Evolutionary conservation across 2,888 invertebrate species (phyloP), one percentile per base, ranked within the genome.

Genomic region (Chrysolina americana): DNA sequence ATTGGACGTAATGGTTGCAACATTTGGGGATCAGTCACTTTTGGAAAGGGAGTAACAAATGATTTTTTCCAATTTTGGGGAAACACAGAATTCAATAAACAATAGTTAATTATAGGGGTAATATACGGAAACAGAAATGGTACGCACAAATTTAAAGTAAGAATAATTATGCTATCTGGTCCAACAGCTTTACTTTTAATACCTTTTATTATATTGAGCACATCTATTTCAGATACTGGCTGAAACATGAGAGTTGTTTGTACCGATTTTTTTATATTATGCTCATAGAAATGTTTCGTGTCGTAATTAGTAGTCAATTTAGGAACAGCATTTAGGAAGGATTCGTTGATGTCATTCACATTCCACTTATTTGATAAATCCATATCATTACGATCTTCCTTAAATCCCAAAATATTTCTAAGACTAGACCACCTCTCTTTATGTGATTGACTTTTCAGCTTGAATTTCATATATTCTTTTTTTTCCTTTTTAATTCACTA

Each of bases 141-240:
- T 28, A 28, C 5, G 28, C 28, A 28, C 28, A 28, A 28, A 28
- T 28, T 28, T 28, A 28, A 28, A 28, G 28, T 28, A 28, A 28
- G 28, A 28, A 28, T 28, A 28, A 3, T 28, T 28, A 28, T 28
- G 5, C 28, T 5, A 28, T 28, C 28, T 28, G 28, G 28, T 28
- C 28, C 28, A 28, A 28, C 28, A 28, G 28, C 28, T 28, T 28
- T 28, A 28, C 28, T 28, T 28, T 28, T 28, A 28, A 28, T 69
- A 13, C 41, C 41, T 59, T 44, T 59, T 59, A 69, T 59, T 69
- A 62, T 62, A 41, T 69, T 69, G 47, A 62, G 62, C 21, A 69
- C 62, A 41, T 68, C 62, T 21, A 41, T 68, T 73, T 68, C 64
- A 44, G 66, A 48, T 73, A 62, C 66, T 68, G 66, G 53, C 59